These are phyloP conservation scores for Mixornis gularis DNA, from an alignment of 2,113 vertebrate genomes.

Conservation along the genomic window DNA sequence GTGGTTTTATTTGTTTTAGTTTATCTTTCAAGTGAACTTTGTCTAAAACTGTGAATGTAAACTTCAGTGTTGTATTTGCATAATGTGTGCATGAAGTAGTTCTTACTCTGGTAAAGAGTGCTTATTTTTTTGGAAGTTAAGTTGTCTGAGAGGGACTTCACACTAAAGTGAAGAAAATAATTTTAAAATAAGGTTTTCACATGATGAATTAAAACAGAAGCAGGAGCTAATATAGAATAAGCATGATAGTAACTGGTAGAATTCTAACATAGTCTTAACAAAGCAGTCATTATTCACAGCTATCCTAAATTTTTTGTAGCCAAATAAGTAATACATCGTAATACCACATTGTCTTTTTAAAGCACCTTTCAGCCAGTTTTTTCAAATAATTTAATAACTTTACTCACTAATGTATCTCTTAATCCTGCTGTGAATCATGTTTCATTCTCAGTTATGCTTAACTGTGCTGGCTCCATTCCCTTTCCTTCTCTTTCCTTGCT, in stretches of 20 bases:
- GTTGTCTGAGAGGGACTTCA: not conserved
- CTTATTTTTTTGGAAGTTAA: not conserved
- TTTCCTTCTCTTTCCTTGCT: not conserved
- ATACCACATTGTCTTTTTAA: not conserved
- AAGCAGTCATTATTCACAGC: not conserved
- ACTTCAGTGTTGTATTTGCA: not conserved
- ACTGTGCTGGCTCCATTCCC: not conserved
- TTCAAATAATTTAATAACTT: not conserved
- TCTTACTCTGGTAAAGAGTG: not conserved
- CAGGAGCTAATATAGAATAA: not conserved
- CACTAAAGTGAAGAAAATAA: not conserved
- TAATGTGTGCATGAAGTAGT: fast-evolving
- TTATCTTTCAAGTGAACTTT: not conserved
- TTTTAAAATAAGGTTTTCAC: not conserved
- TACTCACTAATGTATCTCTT: not conserved
- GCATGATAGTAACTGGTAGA: not conserved
- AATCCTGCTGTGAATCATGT: not conserved
- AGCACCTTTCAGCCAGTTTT: not conserved
- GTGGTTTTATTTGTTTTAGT: not conserved
- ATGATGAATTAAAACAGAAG: not conserved
- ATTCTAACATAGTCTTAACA: not conserved
- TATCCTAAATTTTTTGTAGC: not conserved
- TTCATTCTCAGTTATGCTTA: not conserved
- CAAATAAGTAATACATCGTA: not conserved
- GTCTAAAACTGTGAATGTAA: not conserved